Evolutionary conservation across 1,140 invertebrate species (phyloP), one percentile per base, ranked within the genome.

Genomic region (Euschistus heros): DNA sequence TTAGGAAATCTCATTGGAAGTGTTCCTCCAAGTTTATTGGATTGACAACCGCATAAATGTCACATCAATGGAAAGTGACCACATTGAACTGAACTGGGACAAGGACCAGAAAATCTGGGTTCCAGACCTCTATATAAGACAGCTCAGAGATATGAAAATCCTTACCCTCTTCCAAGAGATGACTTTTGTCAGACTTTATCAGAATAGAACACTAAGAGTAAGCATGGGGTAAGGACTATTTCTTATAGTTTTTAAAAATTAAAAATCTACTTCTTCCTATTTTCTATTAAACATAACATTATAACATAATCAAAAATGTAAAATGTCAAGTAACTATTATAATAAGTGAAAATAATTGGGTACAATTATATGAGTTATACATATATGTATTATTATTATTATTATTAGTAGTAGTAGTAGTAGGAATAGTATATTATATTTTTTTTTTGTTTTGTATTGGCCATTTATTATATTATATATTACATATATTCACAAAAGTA

Each of bases 11-110:
- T 80, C 81, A 6, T 71, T 82, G 64, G 80, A 82, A 70, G 77
- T 82, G 63, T 82, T 82, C 69, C 76, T 82, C 47, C 79, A 81
- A 77, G 80, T 81, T 15, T 80, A 81, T 71, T 82, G 81, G 81
- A 74, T 77, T 62, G 81, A 82, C 63, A 67, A 69, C 7, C 69
- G 80, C 33, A 74, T 82, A 42, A 74, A 76, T 30, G 74, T 78
- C 13, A 73, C 76, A 2, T 71, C 73, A 8, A 75, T 76, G 22
- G 65, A 63, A 18, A 15, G n/a, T 46, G 52, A 64, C 2, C 69
- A 72, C 22, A 63, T 73, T 1, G 73, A 74, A 37, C 64, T 75
- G 14, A 73, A 72, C 13, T 74, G 73, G 73, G 70, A 71, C 18
- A 69, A 70, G 52, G 70, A 73, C 8, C 67, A 72, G 24, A 64